Evolutionary conservation across 64 coral and sea anemone genomes (phyloP).

Genomic region (Acropora yongei): DNA sequence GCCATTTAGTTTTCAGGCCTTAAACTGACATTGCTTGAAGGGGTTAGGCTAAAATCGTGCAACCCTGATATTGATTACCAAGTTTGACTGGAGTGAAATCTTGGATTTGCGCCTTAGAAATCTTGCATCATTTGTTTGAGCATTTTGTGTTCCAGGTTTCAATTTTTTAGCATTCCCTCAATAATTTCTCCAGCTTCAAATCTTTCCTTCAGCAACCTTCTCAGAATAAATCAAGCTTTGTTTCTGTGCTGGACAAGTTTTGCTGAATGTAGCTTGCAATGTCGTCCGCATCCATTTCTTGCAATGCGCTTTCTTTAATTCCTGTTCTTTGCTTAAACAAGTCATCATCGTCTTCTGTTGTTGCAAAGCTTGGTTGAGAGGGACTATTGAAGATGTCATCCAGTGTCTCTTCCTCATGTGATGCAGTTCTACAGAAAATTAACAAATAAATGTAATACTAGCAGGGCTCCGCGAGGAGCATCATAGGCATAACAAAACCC

Average conservation of each 20-base stretch:
- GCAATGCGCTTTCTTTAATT: constrained; percentile 6
- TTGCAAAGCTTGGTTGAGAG: constrained; percentile 32
- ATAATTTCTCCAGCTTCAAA: background rate
- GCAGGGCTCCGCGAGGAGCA: too few species aligned
- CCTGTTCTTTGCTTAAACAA: constrained; percentile 62
- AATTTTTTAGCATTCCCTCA: background rate
- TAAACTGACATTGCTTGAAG: too few species aligned
- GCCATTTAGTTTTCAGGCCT: too few species aligned
- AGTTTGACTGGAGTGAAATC: too few species aligned
- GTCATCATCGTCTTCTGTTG: constrained; percentile 80
- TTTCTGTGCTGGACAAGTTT: constrained; percentile 64
- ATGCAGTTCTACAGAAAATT: constrained; percentile 58
- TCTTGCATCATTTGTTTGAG: too few species aligned
- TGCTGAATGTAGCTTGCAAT: constrained; percentile 90
- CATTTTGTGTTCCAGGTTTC: background rate
- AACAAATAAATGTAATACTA: background rate
- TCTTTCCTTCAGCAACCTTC: background rate
- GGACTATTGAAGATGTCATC: constrained; percentile 91
- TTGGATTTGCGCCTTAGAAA: too few species aligned
- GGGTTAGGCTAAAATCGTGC: too few species aligned
- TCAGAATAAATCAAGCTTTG: constrained; percentile 77
- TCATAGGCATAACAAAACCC: too few species aligned
- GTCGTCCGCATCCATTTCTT: constrained; percentile 77
- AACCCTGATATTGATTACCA: too few species aligned
- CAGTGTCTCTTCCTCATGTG: constrained; percentile 80